Conservation (phyloP, 2,888 invertebrate genomes). For the Rhogogaster chlorosoma region DNA sequence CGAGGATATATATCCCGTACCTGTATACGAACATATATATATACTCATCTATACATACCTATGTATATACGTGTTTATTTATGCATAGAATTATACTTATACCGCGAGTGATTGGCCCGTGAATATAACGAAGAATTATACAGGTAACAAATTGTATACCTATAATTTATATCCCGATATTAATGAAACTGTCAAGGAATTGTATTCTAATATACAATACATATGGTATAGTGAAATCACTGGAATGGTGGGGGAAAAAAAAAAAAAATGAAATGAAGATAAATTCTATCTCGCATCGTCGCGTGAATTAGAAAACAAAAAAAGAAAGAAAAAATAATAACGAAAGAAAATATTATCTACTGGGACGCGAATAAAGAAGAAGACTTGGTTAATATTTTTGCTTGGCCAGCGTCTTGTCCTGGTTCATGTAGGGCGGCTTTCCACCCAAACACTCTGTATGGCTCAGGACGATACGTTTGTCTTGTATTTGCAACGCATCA, state of each 20-base stretch:
- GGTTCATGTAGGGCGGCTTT: slow-evolving; percentile 68
- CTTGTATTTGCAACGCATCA: slow-evolving; percentile 55
- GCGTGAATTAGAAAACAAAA: neutral
- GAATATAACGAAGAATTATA: neutral
- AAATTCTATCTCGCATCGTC: neutral
- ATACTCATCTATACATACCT: neutral
- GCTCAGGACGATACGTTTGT: slow-evolving; percentile 69
- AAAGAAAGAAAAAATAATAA: neutral
- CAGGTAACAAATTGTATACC: neutral
- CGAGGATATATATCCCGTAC: neutral
- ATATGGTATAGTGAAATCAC: neutral
- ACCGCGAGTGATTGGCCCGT: neutral
- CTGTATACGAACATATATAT: neutral
- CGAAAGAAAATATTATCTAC: neutral
- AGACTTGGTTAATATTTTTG: neutral
- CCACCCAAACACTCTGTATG: slow-evolving; percentile 69
- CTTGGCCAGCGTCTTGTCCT: slow-evolving; percentile 62
- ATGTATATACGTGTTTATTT: slow-evolving; percentile 41
- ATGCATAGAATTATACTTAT: neutral
- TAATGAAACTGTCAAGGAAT: neutral
- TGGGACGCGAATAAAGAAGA: neutral
- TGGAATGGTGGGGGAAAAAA: neutral
- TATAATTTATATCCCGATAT: neutral
- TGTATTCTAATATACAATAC: neutral
- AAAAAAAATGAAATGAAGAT: neutral